Percentiles rank a stretch among this genome's conserved stretches.
These are phyloP conservation scores for Drosophila novamexicana DNA, from an alignment of 1,140 invertebrate genomes.

Conservation along the genomic window DNA sequence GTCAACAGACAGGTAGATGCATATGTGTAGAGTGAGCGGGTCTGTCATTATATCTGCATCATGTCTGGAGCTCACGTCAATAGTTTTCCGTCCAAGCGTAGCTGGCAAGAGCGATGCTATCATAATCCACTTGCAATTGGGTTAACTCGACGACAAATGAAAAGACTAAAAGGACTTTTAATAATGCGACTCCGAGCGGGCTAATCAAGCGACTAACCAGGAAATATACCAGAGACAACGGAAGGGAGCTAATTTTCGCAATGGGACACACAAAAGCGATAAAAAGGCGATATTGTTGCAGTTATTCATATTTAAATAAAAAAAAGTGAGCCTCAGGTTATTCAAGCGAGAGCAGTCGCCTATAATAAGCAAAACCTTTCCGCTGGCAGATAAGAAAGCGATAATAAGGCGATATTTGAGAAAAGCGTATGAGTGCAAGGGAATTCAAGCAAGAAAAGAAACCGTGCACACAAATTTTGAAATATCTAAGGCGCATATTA, in stretches of 20 bases:
- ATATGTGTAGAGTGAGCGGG: slow-evolving; percentile 6
- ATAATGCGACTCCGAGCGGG: not conserved
- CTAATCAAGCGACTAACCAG: slow-evolving; percentile 2
- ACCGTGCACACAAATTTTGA: no score
- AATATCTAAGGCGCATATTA: no score
- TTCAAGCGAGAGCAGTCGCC: not conserved
- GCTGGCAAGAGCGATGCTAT: not conserved
- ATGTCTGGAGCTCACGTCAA: slow-evolving; percentile 7
- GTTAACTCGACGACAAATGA: slow-evolving; percentile 19
- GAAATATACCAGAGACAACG: slow-evolving; percentile 6
- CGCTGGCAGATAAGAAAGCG: no score
- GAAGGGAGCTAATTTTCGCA: not conserved
- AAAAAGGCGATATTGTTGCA: not conserved
- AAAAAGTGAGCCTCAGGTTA: not conserved
- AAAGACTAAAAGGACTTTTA: not conserved
- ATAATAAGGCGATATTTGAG: no score
- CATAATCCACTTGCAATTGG: slow-evolving; percentile 43
- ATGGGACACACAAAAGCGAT: not conserved
- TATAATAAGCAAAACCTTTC: no score
- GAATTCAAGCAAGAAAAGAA: no score
- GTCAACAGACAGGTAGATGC: slow-evolving; percentile 34
- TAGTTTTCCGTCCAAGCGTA: not conserved
- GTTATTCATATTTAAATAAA: not conserved
- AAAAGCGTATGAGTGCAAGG: no score
- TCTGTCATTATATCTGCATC: slow-evolving; percentile 36